Evolutionary conservation across 2,113 vertebrate genomes (phyloP).

Genomic region (Puffinus mauretanicus): DNA sequence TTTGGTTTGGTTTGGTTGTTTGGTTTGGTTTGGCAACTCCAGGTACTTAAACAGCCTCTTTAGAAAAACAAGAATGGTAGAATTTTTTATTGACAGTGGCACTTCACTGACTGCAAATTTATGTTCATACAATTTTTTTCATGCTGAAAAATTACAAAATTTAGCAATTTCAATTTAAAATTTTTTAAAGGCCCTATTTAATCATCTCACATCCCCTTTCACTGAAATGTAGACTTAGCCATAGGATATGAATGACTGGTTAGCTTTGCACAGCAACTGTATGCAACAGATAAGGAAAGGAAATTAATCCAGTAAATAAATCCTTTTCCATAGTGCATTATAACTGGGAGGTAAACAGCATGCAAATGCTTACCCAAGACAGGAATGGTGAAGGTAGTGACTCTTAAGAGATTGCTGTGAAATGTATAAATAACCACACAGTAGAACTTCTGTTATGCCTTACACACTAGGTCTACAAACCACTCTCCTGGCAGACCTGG

Average conservation of each 20-base stretch:
- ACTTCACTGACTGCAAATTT: not conserved
- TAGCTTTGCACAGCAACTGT: not conserved
- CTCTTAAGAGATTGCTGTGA: not conserved
- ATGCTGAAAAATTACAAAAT: not conserved
- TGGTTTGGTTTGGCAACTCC: not conserved
- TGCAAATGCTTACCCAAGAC: not conserved
- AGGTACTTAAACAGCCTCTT: not conserved
- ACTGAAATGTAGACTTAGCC: not conserved
- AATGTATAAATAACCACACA: not conserved
- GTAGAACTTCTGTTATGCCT: not conserved
- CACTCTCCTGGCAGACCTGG: not conserved
- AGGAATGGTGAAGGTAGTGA: not conserved
- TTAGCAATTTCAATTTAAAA: not conserved
- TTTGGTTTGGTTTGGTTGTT: not conserved
- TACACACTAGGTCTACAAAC: not conserved
- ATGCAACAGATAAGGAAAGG: not conserved
- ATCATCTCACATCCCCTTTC: not conserved
- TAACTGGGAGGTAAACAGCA: not conserved
- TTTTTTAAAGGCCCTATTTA: not conserved
- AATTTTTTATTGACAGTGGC: not conserved
- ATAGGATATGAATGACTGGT: not conserved
- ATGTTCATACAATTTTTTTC: not conserved
- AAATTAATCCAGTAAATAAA: not conserved
- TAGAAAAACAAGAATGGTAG: not conserved
- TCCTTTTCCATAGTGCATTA: not conserved